Conservation (phyloP, 2,797 vertebrate species). For the Coranthus polyacanthus region DNA sequence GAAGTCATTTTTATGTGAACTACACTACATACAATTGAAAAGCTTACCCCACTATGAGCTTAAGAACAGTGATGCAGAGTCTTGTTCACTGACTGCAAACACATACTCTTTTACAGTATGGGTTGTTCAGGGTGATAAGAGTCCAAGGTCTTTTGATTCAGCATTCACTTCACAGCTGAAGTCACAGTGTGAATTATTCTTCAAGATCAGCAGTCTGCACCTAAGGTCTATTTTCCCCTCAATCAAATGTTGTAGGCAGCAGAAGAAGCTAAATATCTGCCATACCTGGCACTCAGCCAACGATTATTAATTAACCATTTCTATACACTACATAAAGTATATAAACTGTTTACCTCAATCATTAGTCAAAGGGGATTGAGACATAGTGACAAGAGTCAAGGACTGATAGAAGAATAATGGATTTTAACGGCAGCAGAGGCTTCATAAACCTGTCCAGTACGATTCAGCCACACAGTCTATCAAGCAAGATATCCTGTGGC, state of each 20-base stretch:
- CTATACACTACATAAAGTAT: neutral
- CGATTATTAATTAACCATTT: neutral
- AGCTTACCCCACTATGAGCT: neutral
- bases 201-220: slow-evolving; percentile 33
- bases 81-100: slow-evolving; percentile 22
- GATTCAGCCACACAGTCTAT: slow-evolving; percentile 51
- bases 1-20: too few relatives aligned
- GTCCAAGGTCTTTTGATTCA: slow-evolving; percentile 50
- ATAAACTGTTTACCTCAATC: slow-evolving; percentile 30
- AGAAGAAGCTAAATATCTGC: slow-evolving; percentile 23
- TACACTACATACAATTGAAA: too few relatives aligned
- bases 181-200: slow-evolving; percentile 62
- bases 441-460: slow-evolving; percentile 58
- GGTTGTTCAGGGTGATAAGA: slow-evolving; percentile 7
- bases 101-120: slow-evolving; percentile 14
- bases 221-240: slow-evolving; percentile 13
- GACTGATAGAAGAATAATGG: slow-evolving; percentile 46
- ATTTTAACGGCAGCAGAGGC: slow-evolving; percentile 46
- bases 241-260: slow-evolving; percentile 41
- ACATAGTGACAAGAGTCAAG: slow-evolving; percentile 40
- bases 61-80: neutral
- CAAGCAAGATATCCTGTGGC: slow-evolving; percentile 56
- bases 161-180: slow-evolving; percentile 39
- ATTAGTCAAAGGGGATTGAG: slow-evolving; percentile 26
- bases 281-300: neutral